Percentiles rank a stretch among this genome's conserved stretches.
Evolutionary conservation across 2,888 invertebrate species (phyloP).

Genomic region (Spodoptera picta): DNA sequence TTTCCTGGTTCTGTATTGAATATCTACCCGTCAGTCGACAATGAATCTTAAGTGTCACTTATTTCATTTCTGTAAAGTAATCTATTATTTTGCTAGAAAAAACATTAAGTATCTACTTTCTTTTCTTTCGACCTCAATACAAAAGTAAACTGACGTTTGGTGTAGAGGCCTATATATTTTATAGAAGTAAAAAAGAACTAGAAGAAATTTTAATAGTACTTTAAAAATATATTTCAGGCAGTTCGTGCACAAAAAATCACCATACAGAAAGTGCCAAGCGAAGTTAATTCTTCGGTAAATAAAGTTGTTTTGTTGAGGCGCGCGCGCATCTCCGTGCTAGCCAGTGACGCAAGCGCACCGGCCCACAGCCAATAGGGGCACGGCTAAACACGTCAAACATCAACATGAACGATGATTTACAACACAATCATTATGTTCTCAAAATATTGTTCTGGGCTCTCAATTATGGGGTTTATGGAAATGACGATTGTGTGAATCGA

Average conservation of each 20-base stretch:
- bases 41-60: too few species aligned
- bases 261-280: conserved; percentile 14
- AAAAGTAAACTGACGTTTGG: too few species aligned
- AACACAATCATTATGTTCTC: conserved; percentile 6
- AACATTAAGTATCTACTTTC: too few species aligned
- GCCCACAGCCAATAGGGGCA: conserved; percentile 42
- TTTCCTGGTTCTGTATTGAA: too few species aligned
- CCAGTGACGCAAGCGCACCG: conserved; percentile 39
- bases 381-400: conserved; percentile 32
- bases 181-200: not conserved
- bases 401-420: conserved; percentile 26
- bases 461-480: conserved; percentile 2
- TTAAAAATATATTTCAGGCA: conserved; percentile 7
- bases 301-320: conserved; percentile 22
- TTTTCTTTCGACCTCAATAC: too few species aligned
- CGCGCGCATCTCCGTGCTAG: conserved; percentile 8
- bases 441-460: conserved; percentile 8
- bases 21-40: too few species aligned
- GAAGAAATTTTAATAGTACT: not conserved
- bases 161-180: too few species aligned
- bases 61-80: too few species aligned
- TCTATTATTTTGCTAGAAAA: too few species aligned
- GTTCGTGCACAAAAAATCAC: conserved; percentile 1
- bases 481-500: too few species aligned
- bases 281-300: conserved; percentile 26